A percentile compares a stretch with the other conserved stretches of the same genome.
phyloP scores from a whole-genome alignment of 2,797 vertebrate genomes.

The Catamblyrhynchus diadema region DNA sequence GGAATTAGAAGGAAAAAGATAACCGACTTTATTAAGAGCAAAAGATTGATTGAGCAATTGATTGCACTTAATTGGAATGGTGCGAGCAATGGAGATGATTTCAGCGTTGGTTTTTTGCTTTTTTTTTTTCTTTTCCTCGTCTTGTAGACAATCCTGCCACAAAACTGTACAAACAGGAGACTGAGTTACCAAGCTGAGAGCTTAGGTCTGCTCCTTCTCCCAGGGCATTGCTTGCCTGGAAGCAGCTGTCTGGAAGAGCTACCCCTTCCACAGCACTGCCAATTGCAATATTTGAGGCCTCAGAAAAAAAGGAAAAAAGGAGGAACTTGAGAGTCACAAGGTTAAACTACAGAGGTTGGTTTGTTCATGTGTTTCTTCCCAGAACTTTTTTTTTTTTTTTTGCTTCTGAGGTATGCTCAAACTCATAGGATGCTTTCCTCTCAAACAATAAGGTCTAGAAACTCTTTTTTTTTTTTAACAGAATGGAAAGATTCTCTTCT shows the following conservation, averaged over 20 bases:
- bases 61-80: constrained; percentile 56
- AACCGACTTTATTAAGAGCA: constrained; percentile 63
- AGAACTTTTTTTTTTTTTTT: not conserved
- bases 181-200: not conserved
- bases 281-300: not conserved
- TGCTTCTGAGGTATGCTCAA: not conserved
- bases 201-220: not conserved
- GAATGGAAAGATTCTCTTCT: not conserved
- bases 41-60: constrained; percentile 67
- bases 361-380: not conserved
- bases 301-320: not conserved
- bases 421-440: not conserved
- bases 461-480: not conserved
- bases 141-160: not conserved
- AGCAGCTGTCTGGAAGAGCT: not conserved
- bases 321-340: not conserved
- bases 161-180: not conserved
- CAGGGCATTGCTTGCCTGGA: not conserved
- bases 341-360: not conserved
- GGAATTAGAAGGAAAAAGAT: constrained; percentile 53
- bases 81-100: not conserved
- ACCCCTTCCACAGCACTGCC: not conserved
- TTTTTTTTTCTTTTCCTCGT: not conserved
- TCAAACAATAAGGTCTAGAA: not conserved
- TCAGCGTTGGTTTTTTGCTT: not conserved